These are phyloP conservation scores for Pyxicephalus adspersus DNA, from an alignment of 2,113 vertebrate species.

Conservation along the genomic window DNA sequence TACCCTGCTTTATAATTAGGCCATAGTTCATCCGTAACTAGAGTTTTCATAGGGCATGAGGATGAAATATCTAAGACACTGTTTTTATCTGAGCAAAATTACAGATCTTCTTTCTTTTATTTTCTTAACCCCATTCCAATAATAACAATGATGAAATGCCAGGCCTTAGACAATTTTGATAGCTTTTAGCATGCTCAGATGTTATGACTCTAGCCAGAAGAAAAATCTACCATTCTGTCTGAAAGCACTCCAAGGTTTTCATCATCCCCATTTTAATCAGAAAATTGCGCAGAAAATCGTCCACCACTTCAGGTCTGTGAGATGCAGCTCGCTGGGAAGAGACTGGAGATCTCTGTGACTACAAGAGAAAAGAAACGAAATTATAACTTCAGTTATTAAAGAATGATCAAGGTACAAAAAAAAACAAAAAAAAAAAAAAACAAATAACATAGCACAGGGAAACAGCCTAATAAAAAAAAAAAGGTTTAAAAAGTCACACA, in stretches of 20 bases:
- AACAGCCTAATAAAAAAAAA: too few relatives aligned
- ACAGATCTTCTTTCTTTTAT: not conserved
- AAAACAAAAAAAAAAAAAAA: too few relatives aligned
- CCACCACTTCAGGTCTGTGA: conserved; percentile 71
- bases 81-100: not conserved
- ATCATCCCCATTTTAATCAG: conserved; percentile 85
- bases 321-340: conserved; percentile 54
- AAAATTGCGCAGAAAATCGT: conserved; percentile 88
- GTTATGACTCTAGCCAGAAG: not conserved
- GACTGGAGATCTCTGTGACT: conserved; percentile 62
- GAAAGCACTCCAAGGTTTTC: conserved; percentile 87
- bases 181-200: conserved; percentile 32
- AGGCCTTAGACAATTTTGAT: not conserved
- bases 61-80: not conserved
- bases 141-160: conserved; percentile 17
- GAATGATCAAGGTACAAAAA: too few relatives aligned
- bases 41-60: too few relatives aligned
- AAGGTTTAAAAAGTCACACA: too few relatives aligned
- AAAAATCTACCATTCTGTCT: conserved; percentile 84
- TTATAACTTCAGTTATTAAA: not conserved
- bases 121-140: conserved; percentile 1
- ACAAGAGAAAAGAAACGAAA: conserved; percentile 62
- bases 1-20: too few relatives aligned
- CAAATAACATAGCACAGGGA: too few relatives aligned
- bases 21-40: too few relatives aligned